phyloP scores from a whole-genome alignment of 2,113 vertebrate genomes.

The Emydocephalus ijimae region DNA sequence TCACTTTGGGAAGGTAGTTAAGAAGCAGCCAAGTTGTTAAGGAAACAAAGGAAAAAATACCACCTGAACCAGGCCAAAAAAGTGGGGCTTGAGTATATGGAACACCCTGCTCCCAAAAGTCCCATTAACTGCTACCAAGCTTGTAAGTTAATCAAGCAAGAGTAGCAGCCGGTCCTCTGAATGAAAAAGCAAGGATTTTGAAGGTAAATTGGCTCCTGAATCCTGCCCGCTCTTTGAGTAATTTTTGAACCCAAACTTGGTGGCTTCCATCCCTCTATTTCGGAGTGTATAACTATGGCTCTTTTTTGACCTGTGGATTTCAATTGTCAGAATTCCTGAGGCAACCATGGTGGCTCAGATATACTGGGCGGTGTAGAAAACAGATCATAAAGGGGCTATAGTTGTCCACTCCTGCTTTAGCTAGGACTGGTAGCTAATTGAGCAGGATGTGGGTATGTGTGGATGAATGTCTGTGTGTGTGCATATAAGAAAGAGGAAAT shows the following conservation, averaged over 20 bases:
- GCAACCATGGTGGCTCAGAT: background rate
- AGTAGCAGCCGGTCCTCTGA: background rate
- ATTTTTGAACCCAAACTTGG: background rate
- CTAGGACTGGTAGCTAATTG: background rate
- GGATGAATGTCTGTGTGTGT: background rate
- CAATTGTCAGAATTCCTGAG: background rate
- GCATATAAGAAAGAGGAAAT: background rate
- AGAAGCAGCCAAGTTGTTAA: background rate
- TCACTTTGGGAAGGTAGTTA: background rate
- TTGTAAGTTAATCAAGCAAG: background rate
- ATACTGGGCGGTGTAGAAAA: background rate
- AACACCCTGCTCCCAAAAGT: background rate
- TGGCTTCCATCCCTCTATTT: background rate
- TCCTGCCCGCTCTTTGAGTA: background rate
- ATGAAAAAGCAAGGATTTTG: background rate
- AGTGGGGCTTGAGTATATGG: background rate
- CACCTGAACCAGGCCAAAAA: background rate
- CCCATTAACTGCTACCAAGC: background rate
- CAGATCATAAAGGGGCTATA: background rate
- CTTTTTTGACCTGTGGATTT: background rate
- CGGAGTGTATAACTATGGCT: background rate
- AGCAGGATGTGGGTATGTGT: background rate
- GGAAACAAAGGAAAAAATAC: background rate
- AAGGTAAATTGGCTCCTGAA: background rate
- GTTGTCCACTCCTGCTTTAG: background rate